Conservation (phyloP, 2,113 vertebrate genomes). For the Nesoenas mayeri region DNA sequence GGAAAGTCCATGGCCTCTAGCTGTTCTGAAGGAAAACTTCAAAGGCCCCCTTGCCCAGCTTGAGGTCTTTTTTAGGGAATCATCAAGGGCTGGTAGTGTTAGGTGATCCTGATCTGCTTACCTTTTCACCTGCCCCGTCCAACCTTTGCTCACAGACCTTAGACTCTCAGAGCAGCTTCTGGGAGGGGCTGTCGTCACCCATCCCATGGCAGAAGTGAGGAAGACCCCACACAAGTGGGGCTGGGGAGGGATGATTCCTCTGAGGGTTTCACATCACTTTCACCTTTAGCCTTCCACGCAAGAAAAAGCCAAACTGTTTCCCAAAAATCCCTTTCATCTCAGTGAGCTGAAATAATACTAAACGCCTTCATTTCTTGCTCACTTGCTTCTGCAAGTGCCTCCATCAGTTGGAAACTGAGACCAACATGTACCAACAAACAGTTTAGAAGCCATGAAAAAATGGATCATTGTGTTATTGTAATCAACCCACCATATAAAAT, state of each 20-base stretch:
- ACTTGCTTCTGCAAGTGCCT: background rate
- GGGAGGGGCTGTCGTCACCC: rapidly evolving
- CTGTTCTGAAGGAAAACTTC: background rate
- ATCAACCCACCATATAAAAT: background rate
- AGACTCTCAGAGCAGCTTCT: background rate
- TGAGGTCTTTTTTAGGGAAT: background rate
- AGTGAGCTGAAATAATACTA: background rate
- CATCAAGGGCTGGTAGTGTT: background rate
- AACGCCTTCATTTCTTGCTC: background rate
- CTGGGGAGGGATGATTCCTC: background rate
- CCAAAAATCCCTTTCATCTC: background rate
- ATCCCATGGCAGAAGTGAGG: rapidly evolving
- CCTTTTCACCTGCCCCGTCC: background rate
- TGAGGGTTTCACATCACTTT: background rate
- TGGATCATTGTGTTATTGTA: background rate
- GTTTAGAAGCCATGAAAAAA: background rate
- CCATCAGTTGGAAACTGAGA: background rate
- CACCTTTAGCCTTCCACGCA: background rate
- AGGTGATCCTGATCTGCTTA: background rate
- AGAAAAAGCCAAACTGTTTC: background rate
- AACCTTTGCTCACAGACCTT: background rate
- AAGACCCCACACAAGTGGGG: background rate
- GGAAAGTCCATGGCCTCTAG: background rate
- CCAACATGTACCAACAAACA: background rate
- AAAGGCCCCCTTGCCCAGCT: rapidly evolving